Evolutionary conservation across 1,140 invertebrate genomes (phyloP).

Genomic region (Delia radicum): DNA sequence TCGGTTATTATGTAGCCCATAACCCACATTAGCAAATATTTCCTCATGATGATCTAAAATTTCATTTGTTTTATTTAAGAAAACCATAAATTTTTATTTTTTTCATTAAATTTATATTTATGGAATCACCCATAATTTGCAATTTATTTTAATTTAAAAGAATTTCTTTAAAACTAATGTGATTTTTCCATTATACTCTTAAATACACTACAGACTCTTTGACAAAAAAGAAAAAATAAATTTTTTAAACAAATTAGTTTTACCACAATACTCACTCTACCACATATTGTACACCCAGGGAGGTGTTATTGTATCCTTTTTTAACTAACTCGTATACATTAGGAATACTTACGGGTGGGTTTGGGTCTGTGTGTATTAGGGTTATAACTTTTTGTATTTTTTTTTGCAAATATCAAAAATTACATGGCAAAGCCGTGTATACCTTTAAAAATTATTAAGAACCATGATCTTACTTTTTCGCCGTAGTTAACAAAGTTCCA

Average conservation of each 20-base stretch:
- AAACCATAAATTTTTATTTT: too few species aligned
- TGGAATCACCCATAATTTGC: not conserved
- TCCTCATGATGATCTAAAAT: too few species aligned
- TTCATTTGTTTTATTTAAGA: too few species aligned
- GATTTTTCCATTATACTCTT: not conserved
- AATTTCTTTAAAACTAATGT: not conserved
- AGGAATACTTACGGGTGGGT: not conserved
- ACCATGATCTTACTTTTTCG: too few species aligned
- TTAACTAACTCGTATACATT: not conserved
- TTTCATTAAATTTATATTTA: too few species aligned
- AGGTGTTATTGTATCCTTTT: conserved; percentile 16
- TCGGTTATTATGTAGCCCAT: too few species aligned
- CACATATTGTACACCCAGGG: conserved; percentile 15
- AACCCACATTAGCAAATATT: too few species aligned
- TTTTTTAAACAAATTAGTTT: conserved; percentile 16
- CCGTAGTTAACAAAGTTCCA: too few species aligned
- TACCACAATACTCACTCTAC: conserved; percentile 16
- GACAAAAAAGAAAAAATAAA: not conserved
- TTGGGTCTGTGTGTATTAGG: not conserved
- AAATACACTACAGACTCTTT: not conserved
- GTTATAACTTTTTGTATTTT: not conserved
- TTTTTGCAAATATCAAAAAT: too few species aligned
- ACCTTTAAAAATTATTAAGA: too few species aligned
- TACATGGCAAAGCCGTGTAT: too few species aligned
- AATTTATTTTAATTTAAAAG: not conserved